Evolutionary conservation across 1,140 invertebrate genomes (phyloP), one percentile per base, ranked within the genome.

Genomic region (Drosophila suzukii): DNA sequence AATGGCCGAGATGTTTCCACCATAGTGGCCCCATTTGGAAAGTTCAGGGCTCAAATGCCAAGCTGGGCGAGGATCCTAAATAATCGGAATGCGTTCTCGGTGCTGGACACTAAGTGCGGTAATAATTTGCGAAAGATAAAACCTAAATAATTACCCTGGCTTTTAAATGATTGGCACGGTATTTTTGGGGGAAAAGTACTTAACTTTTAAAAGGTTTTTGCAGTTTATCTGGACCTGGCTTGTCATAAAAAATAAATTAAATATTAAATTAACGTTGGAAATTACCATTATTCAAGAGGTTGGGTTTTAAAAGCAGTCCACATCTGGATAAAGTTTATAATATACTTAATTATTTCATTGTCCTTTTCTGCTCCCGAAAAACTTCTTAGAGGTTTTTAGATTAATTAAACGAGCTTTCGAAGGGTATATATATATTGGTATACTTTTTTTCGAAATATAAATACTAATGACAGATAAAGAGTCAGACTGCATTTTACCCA

Each of bases 11-110:
- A 66, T 56, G 53, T 39, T 51, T 30, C 12, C 36, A 38, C 32
- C 49, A 58, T 58, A 39, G 55, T 24, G 17, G 32, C 41, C 44
- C 36, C 34, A 15, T 49, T 71, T 49, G 32, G 34, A 36, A 20
- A 57, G 43, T 68, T 68, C 63, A 68, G 32, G 62, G 62, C 49
- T 70, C 66, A 67, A 68, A 70, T 54, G 63, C 62, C 49, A 55
- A 55, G 11, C 41, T 11, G 11, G 51, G 49, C 7, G 36, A 20
- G 44, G 6, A 36, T 50, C 36, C 46, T 41, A 72, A 71, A 72
- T 72, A 72, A 72, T 71, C 66, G 30, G 44, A 50, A 72, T 58
- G 44, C 30, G 24, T 39, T 32, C 38, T 53, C 47, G 0, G 11
- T 0, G 17, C 43, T n/a, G 53, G 65, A 47, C 44, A 49, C 68